Percentiles rank a stretch among this genome's conserved stretches.
These are phyloP conservation scores for Adelosebastes latens DNA, from an alignment of 2,797 vertebrate genomes.

Conservation along the genomic window DNA sequence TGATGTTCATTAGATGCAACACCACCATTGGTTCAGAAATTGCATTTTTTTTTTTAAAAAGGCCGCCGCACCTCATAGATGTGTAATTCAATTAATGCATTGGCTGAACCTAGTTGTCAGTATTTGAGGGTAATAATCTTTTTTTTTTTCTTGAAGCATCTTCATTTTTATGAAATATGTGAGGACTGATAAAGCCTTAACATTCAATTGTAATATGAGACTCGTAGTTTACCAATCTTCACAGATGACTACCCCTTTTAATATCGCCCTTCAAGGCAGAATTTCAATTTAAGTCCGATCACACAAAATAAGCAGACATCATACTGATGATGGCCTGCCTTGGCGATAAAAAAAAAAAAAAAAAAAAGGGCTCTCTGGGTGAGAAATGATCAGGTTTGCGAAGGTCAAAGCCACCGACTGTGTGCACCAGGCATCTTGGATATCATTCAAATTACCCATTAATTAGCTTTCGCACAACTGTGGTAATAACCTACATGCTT, in stretches of 20 bases:
- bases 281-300: conserved; percentile 72
- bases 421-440: conserved; percentile 81
- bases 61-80: not conserved
- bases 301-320: conserved; percentile 65
- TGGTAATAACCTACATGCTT: conserved; percentile 86
- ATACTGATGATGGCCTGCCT: conserved; percentile 51
- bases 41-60: not conserved
- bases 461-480: conserved; percentile 88
- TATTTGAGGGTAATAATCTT: not conserved
- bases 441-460: conserved; percentile 91
- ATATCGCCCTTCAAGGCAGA: conserved; percentile 64
- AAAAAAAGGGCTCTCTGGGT: conserved; percentile 37
- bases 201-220: conserved; percentile 40
- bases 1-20: not conserved
- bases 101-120: conserved; percentile 7
- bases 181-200: conserved; percentile 25
- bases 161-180: conserved; percentile 25
- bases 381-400: conserved; percentile 83
- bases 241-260: conserved; percentile 60
- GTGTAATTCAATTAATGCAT: conserved; percentile 13
- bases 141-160: not conserved
- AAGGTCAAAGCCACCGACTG: conserved; percentile 87
- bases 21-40: not conserved
- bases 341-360: conserved; percentile 14
- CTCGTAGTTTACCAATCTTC: conserved; percentile 51